phyloP scores from a whole-genome alignment of 1,140 invertebrate species.

The Cydia pomonella region DNA sequence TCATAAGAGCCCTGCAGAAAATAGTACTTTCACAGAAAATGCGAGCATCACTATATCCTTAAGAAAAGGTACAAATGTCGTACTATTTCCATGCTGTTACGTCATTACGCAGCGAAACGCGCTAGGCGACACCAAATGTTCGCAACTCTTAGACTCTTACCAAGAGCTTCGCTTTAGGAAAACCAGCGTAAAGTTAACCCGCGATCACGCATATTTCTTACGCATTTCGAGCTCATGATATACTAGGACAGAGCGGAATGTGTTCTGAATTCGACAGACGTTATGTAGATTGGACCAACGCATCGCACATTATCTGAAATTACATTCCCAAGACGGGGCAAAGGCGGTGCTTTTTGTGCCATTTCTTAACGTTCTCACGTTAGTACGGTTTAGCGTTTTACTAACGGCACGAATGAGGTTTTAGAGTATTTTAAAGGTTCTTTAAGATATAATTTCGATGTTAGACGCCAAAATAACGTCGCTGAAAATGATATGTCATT shows the following conservation, averaged over 20 bases:
- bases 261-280: not conserved
- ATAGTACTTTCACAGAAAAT: constrained; percentile 1
- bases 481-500: no score
- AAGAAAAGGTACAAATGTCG: not conserved
- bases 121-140: not conserved
- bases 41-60: not conserved
- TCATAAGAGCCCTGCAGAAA: not conserved
- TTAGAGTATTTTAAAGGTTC: no score
- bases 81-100: not conserved
- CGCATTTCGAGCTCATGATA: not conserved
- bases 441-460: not conserved
- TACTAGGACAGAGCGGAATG: not conserved
- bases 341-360: constrained; percentile 7
- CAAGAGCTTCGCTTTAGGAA: not conserved
- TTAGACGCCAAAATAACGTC: no score
- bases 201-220: not conserved
- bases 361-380: constrained; percentile 1
- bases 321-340: constrained; percentile 8
- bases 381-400: constrained; percentile 4
- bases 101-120: not conserved
- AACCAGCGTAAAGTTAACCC: not conserved
- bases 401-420: not conserved
- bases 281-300: constrained; percentile 30
- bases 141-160: not conserved
- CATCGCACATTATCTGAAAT: constrained; percentile 31